phyloP scores from a whole-genome alignment of 2,113 vertebrate genomes.

The Hippocampus barbouri region DNA sequence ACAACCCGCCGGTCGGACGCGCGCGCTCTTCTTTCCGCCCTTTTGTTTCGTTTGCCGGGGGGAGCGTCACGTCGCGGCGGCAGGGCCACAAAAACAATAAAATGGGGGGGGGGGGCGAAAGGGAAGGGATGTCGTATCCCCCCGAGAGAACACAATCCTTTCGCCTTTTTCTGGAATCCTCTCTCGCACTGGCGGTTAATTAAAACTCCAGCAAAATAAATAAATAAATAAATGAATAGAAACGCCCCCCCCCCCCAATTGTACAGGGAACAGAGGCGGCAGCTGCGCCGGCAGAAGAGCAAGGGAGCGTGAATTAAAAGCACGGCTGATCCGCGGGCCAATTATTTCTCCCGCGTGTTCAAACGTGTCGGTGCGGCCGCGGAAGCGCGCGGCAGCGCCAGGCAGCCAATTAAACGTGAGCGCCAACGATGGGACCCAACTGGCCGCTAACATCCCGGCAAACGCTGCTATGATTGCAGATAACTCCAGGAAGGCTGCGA shows the following conservation, averaged over 20 bases:
- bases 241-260: neutral
- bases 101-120: neutral
- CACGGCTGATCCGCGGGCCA: constrained; percentile 49
- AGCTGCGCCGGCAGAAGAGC: constrained; percentile 17
- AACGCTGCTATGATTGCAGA: constrained; percentile 65
- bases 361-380: constrained; percentile 35
- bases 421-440: constrained; percentile 40
- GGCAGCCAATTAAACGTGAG: constrained; percentile 52
- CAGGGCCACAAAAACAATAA: constrained; percentile 34
- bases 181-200: constrained; percentile 45
- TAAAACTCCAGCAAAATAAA: constrained; percentile 51
- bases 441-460: constrained; percentile 46
- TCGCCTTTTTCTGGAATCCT: constrained; percentile 21
- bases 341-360: constrained; percentile 60
- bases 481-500: constrained; percentile 33
- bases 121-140: neutral
- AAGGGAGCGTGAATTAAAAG: constrained; percentile 41
- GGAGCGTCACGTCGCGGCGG: constrained; percentile 51
- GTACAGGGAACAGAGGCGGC: constrained; percentile 31
- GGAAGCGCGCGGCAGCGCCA: constrained; percentile 33
- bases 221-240: neutral
- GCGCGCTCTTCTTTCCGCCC: constrained; percentile 27
- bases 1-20: constrained; percentile 58
- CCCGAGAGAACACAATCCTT: constrained; percentile 16
- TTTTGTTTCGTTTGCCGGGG: neutral